A percentile compares a stretch with the other conserved stretches of the same genome.
These are phyloP conservation scores for Taphrorychus bicolor DNA, from an alignment of 2,888 invertebrate genomes.

Conservation along the genomic window DNA sequence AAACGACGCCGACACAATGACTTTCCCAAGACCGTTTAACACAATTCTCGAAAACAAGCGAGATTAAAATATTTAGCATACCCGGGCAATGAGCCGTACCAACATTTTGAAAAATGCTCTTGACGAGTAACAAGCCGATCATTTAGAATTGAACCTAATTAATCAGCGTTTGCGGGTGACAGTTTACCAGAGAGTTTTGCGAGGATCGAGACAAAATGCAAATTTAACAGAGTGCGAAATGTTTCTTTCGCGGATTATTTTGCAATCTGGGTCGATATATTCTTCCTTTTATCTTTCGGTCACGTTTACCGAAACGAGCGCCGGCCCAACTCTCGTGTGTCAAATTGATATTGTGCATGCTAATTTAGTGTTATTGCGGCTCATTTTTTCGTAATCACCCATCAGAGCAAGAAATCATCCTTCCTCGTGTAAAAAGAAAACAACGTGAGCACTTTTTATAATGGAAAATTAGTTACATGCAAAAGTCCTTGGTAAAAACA, in stretches of 20 bases:
- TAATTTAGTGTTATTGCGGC: not conserved
- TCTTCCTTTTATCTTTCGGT: not conserved
- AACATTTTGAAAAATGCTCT: slow-evolving; percentile 21
- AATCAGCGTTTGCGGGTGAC: slow-evolving; percentile 16
- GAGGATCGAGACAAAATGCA: not conserved
- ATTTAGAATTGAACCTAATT: slow-evolving; percentile 7
- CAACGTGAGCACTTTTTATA: no score
- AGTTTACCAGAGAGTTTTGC: slow-evolving; percentile 6
- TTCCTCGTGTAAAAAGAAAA: no score
- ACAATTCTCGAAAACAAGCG: not conserved
- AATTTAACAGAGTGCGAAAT: not conserved
- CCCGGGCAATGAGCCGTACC: slow-evolving; percentile 1
- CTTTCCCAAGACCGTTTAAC: not conserved
- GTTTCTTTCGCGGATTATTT: not conserved
- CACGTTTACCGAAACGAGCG: not conserved
- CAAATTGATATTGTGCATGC: not conserved
- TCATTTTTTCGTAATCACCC: not conserved
- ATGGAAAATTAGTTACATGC: no score
- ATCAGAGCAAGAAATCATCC: not conserved
- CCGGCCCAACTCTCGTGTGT: not conserved
- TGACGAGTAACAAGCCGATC: slow-evolving; percentile 13
- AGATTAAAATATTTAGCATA: slow-evolving; percentile 23
- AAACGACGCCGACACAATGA: slow-evolving; percentile 1
- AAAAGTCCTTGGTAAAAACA: no score
- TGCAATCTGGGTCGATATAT: not conserved